Conservation (phyloP, 2,797 vertebrate genomes). For the Chiroxiphia lanceolata region DNA sequence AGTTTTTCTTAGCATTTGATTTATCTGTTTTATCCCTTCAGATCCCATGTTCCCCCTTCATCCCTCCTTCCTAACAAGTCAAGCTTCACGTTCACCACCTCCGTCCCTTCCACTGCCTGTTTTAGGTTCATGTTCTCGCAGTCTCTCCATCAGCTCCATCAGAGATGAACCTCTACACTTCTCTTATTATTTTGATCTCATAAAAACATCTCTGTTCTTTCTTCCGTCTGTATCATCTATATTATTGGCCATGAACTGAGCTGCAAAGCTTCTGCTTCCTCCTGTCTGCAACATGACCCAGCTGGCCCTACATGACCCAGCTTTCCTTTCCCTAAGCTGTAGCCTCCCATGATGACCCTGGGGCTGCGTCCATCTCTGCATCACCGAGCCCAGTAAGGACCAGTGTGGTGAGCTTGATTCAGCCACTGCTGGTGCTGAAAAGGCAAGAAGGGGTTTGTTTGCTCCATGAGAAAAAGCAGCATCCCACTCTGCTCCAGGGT, state of each 20-base stretch:
- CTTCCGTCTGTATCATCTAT: background rate
- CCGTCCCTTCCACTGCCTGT: background rate
- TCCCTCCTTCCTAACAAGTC: background rate
- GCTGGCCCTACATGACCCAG: background rate
- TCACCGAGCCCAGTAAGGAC: background rate
- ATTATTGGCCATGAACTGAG: background rate
- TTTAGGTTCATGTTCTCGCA: background rate
- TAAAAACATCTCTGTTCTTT: background rate
- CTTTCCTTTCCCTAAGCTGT: background rate
- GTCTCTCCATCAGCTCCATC: background rate
- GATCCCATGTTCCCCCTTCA: background rate
- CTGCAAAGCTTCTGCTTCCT: background rate
- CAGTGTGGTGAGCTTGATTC: fast-evolving
- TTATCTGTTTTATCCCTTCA: background rate
- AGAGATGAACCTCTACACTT: background rate
- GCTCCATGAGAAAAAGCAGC: background rate
- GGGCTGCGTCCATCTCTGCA: background rate
- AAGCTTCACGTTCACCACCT: background rate
- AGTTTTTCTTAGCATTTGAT: background rate
- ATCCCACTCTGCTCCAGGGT: fast-evolving
- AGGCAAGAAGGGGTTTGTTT: background rate
- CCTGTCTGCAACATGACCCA: background rate
- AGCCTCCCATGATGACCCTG: fast-evolving
- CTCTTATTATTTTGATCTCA: background rate
- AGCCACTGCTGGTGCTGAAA: background rate